Conservation (phyloP, 2,113 vertebrate species). For the Suncus etruscus region DNA sequence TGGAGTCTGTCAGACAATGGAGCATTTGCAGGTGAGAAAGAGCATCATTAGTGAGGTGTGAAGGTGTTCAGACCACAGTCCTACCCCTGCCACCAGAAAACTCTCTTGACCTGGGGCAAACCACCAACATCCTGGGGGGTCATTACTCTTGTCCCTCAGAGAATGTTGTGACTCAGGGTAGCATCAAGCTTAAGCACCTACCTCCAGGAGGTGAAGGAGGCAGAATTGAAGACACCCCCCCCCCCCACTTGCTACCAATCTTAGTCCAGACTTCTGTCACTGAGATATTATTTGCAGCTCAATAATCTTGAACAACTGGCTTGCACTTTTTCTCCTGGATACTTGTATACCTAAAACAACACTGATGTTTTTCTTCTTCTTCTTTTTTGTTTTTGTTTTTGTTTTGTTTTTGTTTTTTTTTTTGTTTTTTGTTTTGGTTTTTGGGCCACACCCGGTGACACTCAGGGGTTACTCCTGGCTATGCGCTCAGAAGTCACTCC, state of each 20-base stretch:
- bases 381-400: no score
- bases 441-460: no score
- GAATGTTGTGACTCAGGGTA: neutral
- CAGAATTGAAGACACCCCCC: neutral
- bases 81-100: constrained; percentile 16
- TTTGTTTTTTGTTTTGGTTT: no score
- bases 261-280: neutral
- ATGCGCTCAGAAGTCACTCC: no score
- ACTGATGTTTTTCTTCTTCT: neutral
- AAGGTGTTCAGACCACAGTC: neutral
- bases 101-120: constrained; percentile 60
- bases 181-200: neutral
- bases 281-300: neutral
- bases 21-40: neutral
- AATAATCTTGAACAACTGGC: neutral
- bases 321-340: constrained; percentile 33
- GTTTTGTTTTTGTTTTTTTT: no score
- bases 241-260: neutral
- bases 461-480: no score
- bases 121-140: constrained; percentile 40
- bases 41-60: neutral
- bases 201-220: neutral
- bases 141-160: constrained; percentile 41
- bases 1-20: neutral
- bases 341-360: neutral